These are phyloP conservation scores for Silurus lanzhouensis DNA, from an alignment of 2,797 vertebrate genomes.

Conservation along the genomic window DNA sequence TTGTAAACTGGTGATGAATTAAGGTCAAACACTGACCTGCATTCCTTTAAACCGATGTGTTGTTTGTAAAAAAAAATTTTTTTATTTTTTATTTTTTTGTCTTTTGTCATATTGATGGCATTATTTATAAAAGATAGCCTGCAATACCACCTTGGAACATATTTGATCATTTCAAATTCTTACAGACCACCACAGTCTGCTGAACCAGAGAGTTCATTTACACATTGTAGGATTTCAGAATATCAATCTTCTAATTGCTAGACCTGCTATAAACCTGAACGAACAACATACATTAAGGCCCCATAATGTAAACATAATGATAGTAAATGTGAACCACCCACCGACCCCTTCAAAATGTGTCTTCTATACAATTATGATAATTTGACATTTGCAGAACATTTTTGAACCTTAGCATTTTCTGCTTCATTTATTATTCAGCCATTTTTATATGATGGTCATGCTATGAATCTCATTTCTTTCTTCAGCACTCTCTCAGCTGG, in stretches of 20 bases:
- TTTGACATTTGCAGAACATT: constrained; percentile 6
- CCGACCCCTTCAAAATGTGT: background rate
- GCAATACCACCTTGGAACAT: background rate
- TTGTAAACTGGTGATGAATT: background rate
- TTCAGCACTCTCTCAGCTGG: constrained; percentile 92
- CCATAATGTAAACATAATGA: background rate
- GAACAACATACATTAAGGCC: background rate
- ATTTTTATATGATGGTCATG: background rate
- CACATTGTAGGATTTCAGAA: background rate
- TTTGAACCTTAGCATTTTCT: constrained; percentile 2
- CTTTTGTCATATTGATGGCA: background rate
- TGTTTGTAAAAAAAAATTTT: too few relatives aligned
- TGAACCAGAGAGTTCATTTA: background rate
- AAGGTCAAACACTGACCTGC: background rate
- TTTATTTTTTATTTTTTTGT: background rate
- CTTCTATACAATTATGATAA: background rate
- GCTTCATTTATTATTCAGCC: background rate
- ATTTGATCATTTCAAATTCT: background rate
- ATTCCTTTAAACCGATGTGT: background rate
- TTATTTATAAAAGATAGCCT: background rate
- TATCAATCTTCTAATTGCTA: background rate
- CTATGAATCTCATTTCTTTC: constrained; percentile 23
- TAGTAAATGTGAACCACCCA: background rate
- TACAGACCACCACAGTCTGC: background rate
- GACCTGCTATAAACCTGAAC: background rate